Evolutionary conservation across 2,797 vertebrate genomes (phyloP), one percentile per base, ranked within the genome.

Genomic region (Mormyrus proboscirostris): DNA sequence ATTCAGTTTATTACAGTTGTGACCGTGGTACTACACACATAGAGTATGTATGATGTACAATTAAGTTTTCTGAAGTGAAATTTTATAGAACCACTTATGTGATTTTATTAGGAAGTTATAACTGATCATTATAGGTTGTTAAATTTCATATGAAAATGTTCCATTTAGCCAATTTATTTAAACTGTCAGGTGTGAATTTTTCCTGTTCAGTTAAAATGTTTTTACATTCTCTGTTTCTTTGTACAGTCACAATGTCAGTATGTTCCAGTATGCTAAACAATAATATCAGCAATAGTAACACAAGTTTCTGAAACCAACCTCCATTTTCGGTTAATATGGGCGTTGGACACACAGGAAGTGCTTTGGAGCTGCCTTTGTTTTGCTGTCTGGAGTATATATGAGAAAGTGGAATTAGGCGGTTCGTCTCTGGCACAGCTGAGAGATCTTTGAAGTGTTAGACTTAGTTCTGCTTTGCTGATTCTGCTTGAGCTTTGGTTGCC

Each of bases 381-480:
- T 91, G 89, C 90, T 90, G 90, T 79, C 59, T 88, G 55, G 57
- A 82, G 88, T 62, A 73, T 33, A 50, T 84, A 65, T 90, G 89
- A 91, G 93, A 92, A 91, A 91, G 90, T 85, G 73, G 89, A 91
- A 89, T 89, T 91, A 92, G 89, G 89, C 89, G 83, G 76, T 51
- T 82, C 88, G 88, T 88, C 50, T 90, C 91, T 89, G 91, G 85
- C 76, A 88, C 90, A 88, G 91, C 82, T 38, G 79, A 90, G 91
- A 91, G 91, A 89, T 92, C 14, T 95, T 95, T 94, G 92, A 95
- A 95, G 94, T 93, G 91, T 89, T 22, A 59, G 88, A 87, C 89
- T 91, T 91, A 92, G 90, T 92, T 91, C 84, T 92, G 87, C 83
- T 92, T 90, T 89, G 90, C 89, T 92, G 93, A 88, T 92, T 94